Conservation (phyloP, 53 echinoderm and acorn worm species). For the Zoroaster sp. region DNA sequence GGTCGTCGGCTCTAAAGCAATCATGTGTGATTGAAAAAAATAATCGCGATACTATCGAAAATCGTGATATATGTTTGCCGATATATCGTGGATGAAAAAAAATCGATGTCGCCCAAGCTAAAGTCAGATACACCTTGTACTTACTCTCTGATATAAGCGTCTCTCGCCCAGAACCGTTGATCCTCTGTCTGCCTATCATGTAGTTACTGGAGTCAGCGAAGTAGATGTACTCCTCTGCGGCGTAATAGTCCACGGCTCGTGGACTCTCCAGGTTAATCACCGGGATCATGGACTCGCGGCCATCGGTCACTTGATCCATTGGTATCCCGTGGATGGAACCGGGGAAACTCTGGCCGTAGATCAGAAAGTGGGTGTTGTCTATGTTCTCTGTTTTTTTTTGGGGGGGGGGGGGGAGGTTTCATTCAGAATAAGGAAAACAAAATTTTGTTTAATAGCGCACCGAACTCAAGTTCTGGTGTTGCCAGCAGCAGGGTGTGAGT, state of each 20-base stretch:
- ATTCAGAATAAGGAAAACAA: too few species aligned
- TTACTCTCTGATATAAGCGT: constrained; percentile 66
- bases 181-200: constrained; percentile 75
- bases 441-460: too few species aligned
- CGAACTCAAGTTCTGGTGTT: too few species aligned
- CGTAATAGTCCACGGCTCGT: constrained; percentile 85
- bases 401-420: background rate
- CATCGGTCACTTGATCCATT: constrained; percentile 12
- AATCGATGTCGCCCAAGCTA: too few species aligned
- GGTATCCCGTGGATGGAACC: constrained; percentile 90
- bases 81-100: too few species aligned
- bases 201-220: constrained; percentile 83
- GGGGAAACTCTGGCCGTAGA: constrained; percentile 89
- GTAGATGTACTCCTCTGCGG: constrained; percentile 79
- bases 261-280: constrained; percentile 83
- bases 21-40: too few species aligned
- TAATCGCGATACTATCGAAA: too few species aligned
- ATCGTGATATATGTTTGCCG: too few species aligned
- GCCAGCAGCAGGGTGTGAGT: too few species aligned
- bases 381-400: constrained; percentile 54
- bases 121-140: background rate
- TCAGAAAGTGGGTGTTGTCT: constrained; percentile 65
- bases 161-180: constrained; percentile 60
- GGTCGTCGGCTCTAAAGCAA: too few species aligned
- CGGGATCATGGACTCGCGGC: constrained; percentile 77